Base-by-base conservation (phyloP, 1,140 invertebrate species). In the Diabrotica virgifera region DNA sequence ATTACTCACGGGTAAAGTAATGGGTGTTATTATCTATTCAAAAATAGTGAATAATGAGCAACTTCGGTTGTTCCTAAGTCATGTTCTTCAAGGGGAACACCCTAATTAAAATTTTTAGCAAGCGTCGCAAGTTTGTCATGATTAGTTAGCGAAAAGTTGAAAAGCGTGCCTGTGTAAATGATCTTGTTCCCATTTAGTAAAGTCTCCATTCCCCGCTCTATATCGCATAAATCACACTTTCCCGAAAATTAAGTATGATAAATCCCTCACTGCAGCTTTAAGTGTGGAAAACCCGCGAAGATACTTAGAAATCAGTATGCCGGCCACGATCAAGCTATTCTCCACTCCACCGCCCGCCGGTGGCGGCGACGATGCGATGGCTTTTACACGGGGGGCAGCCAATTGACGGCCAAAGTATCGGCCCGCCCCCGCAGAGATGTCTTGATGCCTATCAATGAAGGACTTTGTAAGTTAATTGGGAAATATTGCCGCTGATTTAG, bases 341-440 rank as follows among this genome's bases (percentile, higher is more conserved):
- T 71, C 69, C 67, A 73, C 69, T 73, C 71, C 69, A 69, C 71
- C 71, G 71, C 70, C 64, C 70, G 62, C 40, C 59, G 58, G 46
- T 54, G 62, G 46, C n/a, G 57, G 13, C 59, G 59, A 5, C 40
- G 61, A 59, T 59, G 57, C 52, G 58, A 51, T 35, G 65, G 65
- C 61, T 63, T 62, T 59, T 59, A 50, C 40, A 9, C 53, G 35
- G 65, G 54, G 40, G 38, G 65, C 13, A 56, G 61, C 36, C 38
- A 63, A 59, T 63, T 59, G 61, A 63, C 40, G 57, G 51, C n/a
- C 35, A 63, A 62, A 66, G 65, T 66, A 60, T 62, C 64, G 59
- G 35, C 24, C 55, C 38, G 40, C 37, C 46, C 40, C 37, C 40
- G 9, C 10, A 12, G 58, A 51, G 38, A 50, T 56, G 56, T 62